Conservation (phyloP, 2,888 invertebrate genomes). For the Melanotus villosus region DNA sequence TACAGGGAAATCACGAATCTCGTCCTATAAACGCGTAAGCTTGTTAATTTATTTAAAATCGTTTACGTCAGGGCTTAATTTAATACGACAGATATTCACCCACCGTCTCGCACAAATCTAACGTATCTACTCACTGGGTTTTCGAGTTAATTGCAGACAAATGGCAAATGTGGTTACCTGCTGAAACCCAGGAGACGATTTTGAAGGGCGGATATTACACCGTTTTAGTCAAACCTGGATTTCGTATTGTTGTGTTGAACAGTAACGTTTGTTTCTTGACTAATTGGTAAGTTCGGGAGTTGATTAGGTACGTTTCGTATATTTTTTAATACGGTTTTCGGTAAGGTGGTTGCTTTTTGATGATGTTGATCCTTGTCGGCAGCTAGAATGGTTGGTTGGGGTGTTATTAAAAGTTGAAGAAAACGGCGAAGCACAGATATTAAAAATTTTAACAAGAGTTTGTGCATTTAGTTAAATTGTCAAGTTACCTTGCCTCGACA, state of each 20-base stretch:
- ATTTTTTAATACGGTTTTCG: too few species aligned
- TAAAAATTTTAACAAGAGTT: too few species aligned
- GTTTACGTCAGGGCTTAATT: conserved; percentile 26
- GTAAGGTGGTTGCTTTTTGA: conserved; percentile 64
- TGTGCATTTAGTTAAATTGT: too few species aligned
- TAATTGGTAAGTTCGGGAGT: conserved; percentile 75
- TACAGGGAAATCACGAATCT: conserved; percentile 80
- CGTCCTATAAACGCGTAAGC: conserved; percentile 86
- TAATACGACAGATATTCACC: conserved; percentile 58
- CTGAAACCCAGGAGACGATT: conserved; percentile 74
- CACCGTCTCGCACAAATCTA: too few species aligned
- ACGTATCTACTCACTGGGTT: conserved; percentile 79
- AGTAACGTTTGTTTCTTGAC: conserved; percentile 83
- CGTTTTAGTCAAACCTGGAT: conserved; percentile 75
- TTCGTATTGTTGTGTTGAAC: conserved; percentile 84
- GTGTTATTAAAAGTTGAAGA: conserved; percentile 81
- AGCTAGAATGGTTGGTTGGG: conserved; percentile 85
- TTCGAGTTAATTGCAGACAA: conserved; percentile 79
- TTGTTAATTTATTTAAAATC: not conserved
- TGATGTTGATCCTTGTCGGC: conserved; percentile 78
- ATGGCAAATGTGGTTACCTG: conserved; percentile 81
- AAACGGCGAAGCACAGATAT: conserved; percentile 77
- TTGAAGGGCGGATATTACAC: conserved; percentile 85
- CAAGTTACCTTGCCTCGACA: too few species aligned
- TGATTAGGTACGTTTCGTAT: too few species aligned